Base-by-base conservation (phyloP, 2,113 vertebrate species). In the Phoenicopterus ruber region DNA sequence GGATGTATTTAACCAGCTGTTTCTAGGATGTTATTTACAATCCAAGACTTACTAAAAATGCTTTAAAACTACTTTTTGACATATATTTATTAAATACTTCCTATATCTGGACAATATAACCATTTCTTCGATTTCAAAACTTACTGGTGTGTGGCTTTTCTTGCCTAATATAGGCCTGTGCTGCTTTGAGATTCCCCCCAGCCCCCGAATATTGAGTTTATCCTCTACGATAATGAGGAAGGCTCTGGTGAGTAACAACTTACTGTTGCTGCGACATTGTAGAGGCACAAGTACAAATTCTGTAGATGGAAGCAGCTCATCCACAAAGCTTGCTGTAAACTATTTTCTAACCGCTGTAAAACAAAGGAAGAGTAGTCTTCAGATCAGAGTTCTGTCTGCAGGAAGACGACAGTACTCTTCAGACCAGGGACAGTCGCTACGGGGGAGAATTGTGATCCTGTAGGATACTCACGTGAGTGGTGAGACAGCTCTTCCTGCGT, bases 1-100 rank as follows among this genome's bases (percentile, higher is more conserved):
- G 42, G 71, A 44, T 90, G 16, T 54, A 72, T 91, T 49, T 86
- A 94, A 88, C 73, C 86, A 86, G 82, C 86, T 93, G 36, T 96
- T 95, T 95, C 67, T 96, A 92, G 61, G 21, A 74, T 44, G 38
- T 71, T 83, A 74, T n/a, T 77, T 76, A 71, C 79, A 76, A 34
- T 70, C 76, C 62, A 54, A 67, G 57, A 77, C 61, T 82, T 95
- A 5, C 47, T 94, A 82, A 90, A 97, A 93, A 65, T 86, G 67
- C 92, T 93, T 91, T 88, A 57, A 90, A 94, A 28, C 34, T 66
- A 73, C 59, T 93, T 95, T 96, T 94, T 90, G 90, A 94, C 73
- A n/a, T 76, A 4, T 96, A 96, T 95, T 95, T 96, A 94, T 96
- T 91, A 95, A 95, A 34, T 92, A 82, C 96, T 93, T 96, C 94